Percentiles rank a stretch among this genome's conserved stretches.
These are phyloP conservation scores for Brachionus asplanchnoidis DNA, from an alignment of 1,140 invertebrate genomes.

Conservation along the genomic window DNA sequence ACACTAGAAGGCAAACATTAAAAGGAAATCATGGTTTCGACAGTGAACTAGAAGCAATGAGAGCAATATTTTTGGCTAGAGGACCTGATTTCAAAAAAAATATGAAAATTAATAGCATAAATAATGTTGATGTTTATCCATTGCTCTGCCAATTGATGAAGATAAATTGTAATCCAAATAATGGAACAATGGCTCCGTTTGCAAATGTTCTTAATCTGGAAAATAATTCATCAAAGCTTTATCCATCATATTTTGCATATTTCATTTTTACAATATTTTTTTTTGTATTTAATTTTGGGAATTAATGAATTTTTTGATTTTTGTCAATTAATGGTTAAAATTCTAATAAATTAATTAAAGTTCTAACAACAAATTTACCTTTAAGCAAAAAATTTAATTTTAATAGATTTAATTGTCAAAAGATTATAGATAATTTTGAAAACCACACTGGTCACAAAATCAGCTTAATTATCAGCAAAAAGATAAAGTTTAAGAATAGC, in stretches of 20 bases:
- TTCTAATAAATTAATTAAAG: too few species aligned
- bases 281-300: too few species aligned
- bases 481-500: too few species aligned
- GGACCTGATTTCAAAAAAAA: neutral
- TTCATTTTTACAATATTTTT: neutral
- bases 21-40: constrained; percentile 56
- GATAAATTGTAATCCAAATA: constrained; percentile 14
- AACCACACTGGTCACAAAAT: too few species aligned
- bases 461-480: too few species aligned
- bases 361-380: too few species aligned
- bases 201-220: neutral
- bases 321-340: too few species aligned
- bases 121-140: constrained; percentile 41
- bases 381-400: too few species aligned
- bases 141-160: neutral
- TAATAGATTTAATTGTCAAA: too few species aligned
- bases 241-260: neutral
- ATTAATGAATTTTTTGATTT: too few species aligned
- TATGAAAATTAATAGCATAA: neutral
- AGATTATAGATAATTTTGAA: too few species aligned
- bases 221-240: neutral
- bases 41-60: constrained; percentile 61
- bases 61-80: constrained; percentile 49
- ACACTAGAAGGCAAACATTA: neutral
- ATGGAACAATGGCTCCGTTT: constrained; percentile 13